Evolutionary conservation across 2,113 vertebrate species (phyloP), one percentile per base, ranked within the genome.

Genomic region (Gymnarchus niloticus): DNA sequence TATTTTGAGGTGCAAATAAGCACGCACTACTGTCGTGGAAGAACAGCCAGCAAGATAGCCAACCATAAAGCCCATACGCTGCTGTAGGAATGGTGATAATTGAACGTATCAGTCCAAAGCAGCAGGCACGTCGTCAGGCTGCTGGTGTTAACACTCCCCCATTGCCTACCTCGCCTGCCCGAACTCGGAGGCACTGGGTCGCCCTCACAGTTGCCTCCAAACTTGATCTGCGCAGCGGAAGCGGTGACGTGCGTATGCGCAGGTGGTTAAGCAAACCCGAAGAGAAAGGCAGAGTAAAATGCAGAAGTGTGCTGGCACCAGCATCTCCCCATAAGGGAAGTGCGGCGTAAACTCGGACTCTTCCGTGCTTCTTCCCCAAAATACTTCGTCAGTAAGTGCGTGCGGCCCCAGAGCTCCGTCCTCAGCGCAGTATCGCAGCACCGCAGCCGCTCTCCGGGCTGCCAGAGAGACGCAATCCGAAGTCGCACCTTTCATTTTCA

Each of bases 181-280:
- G 65, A 33, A 73, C 19, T 28, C 17, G 65, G 65, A 19, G 44
- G 44, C 77, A 25, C 44, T 28, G 44, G 41, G 46, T 49, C n/a
- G 77, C 46, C 6, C 23, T 14, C 46, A 19, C 77, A 23, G 8
- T 28, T 44, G 19, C 46, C 44, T 81, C 77, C 46, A 23, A 81
- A 51, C 41, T 81, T 51, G 44, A 49, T 51, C 44, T 51, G 77
- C 77, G 48, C 77, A 49, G 44, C 44, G 44, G 41, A 48, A 48
- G 21, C 77, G 77, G 77, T 48, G 77, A 81, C 77, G 41, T 49
- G 41, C 77, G 2, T 81, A 19, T 48, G 44, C 41, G 77, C 77
- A 81, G 77, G 77, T 81, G 77, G 48, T 80, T 80, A 80, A 49
- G 44, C 41, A 80, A 25, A 8, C 76, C 2, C 46, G 76, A 80